Evolutionary conservation across 2,888 invertebrate genomes (phyloP), one percentile per base, ranked within the genome.

Genomic region (Scaptomyza flava): DNA sequence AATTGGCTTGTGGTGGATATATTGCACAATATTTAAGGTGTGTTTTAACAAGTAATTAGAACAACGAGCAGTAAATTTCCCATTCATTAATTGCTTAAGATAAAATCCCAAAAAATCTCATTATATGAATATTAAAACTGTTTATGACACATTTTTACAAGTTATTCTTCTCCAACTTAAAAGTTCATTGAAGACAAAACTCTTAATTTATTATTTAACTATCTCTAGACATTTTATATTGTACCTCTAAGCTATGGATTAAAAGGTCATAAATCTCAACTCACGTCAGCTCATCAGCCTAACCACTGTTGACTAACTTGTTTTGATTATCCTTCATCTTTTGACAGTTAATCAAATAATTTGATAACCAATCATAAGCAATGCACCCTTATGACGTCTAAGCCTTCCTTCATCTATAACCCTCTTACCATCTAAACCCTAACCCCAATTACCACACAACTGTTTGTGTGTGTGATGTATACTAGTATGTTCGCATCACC

Each of bases 331-430:
- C 50, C 31, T 34, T 47, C 41, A 76, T 52, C 56, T 57, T 31
- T 56, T 38, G 53, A 31, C 45, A 65, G 72, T 47, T 71, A 65
- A 77, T 77, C 71, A 71, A 66, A 77, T 71, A 53, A 54, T 58
- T 58, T 60, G 50, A 42, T 54, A 56, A 64, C 14, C 54, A 72
- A 69, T 56, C 76, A 59, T 36, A 30, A 6, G 41, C 51, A 36
- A 36, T n/a, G 30, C 74, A 59, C 47, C 42, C 72, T 42, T 33
- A 7, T 27, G 14, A 6, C 2, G 8, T 11, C n/a, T 38, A 36
- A 43, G 3, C 41, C 41, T 41, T 8, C 3, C 38, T 38, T 14
- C 8, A 7, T 36, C 36, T 6, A 30, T 30, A 42, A 12, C 7
- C 47, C 46, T 12, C 38, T 41, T 8, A 38, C 36, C 38, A 7